Evolutionary conservation across 2,888 invertebrate genomes (phyloP), one percentile per base, ranked within the genome.

Genomic region (Seira musarum): DNA sequence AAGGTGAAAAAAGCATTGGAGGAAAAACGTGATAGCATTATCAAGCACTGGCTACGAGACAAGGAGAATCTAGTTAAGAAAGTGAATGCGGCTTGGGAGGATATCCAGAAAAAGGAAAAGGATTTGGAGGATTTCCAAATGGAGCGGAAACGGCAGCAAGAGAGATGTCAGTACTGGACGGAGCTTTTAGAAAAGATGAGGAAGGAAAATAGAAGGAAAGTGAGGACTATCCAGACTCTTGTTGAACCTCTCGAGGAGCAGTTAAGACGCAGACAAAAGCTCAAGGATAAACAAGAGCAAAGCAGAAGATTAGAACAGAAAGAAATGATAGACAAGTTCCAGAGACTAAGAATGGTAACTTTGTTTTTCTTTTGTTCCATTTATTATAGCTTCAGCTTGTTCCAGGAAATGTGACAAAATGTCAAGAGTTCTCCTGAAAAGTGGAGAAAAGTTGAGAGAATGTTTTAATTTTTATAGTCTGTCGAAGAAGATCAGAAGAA

Each of bases 31-130:
- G 80, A 78, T 15, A 79, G 77, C 21, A 75, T 85, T 2, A 78
- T 85, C 17, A 80, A 83, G 10, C 82, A 83, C 60, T 86, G 86
- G 85, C 25, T 84, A 1, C 24, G 81, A 24, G 85, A 84, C 63
- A 85, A 85, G 65, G 76, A 76, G n/a, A 83, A 83, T 21, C 81
- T 86, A 0, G 72, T 77, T 40, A 69, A 67, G 6, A 83, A 83
- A 40, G 66, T 84, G 0, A 82, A 86, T 63, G 15, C 21, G 0
- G 86, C 82, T 1, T 86, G 86, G 86, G 65, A 71, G 21, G 76
- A 82, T 24, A 64, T 83, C n/a, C 70, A 80, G 21, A 76, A 79
- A 24, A 69, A 83, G 53, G 40, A 72, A 6, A 35, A 73, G 15
- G 24, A 49, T 19, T 72, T 80, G 21, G 30, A 80, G 22, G 82